Base-by-base conservation (phyloP, 2,888 invertebrate genomes). In the Xiphydria camelus region DNA sequence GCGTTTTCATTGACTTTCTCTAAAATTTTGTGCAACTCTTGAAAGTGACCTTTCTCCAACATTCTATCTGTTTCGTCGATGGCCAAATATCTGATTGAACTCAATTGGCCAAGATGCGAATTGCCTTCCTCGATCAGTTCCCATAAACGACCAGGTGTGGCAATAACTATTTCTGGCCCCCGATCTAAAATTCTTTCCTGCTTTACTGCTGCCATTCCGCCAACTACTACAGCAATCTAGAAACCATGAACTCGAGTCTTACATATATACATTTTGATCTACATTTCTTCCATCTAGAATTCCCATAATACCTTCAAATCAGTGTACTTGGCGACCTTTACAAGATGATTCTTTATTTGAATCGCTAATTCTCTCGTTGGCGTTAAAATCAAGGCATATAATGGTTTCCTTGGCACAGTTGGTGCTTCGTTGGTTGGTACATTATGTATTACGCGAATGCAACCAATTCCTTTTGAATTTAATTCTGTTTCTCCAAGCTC, bases 21-120 rank as follows among this genome's bases (percentile, higher is more conserved):
- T 3, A 99, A 71, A 25, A 99, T 76, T 9, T 86, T 82, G 15
- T 88, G 83, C 2, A 99, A 74, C 76, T 99, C 98, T 54, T 91
- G 87, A 73, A 98, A 99, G 73, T 99, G 98, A 0, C 94, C 94
- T 56, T 86, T 87, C 71, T 99, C 98, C 10, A 98, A 79, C 98
- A 99, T 98, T 48, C 99, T 83, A 76, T 99, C 99, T 0, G 98
- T 97, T 79, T 99, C 99, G 75, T 99, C 99, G 57, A 98, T 91
- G 0, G 94, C 96, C 51, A 99, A 78, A 75, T 86, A 93, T 68
- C 93, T 94, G 33, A 91, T 83, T 38, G 83, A 78, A 49, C 85
- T 78, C 10, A 93, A 70, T 68, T 89, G 86, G 49, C 82, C 83
- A 20, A 93, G 77, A 77, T 92, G 91, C 4, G 80, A 76, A 66